Base-by-base conservation (phyloP, 2,113 vertebrate genomes). In the Phylloscopus whistleri region DNA sequence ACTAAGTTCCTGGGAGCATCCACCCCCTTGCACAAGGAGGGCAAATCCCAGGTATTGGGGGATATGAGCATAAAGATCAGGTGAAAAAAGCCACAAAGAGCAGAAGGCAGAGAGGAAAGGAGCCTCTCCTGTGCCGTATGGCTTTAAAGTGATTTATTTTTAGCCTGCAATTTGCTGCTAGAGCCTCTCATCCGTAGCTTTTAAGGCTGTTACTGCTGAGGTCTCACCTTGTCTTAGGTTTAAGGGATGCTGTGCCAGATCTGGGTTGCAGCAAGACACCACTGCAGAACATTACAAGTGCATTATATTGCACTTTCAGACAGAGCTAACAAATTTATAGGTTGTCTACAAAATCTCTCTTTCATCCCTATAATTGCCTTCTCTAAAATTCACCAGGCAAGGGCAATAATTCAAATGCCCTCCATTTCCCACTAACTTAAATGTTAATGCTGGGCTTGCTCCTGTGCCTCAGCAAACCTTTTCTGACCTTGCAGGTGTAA, bases 81-180 rank as follows among this genome's bases (percentile, higher is more conserved):
- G 3, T 28, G n/a, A 27, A 53, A 86, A 85, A 91, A 82, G 24
- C 19, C 48, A 39, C 0, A 0, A 48, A 37, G 7, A 69, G 74
- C 62, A 74, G 55, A 31, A 46, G 26, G 43, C 8, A 20, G 92
- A 51, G 79, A 81, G 33, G 16, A 43, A 70, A 89, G 58, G 33
- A 64, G 13, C 24, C 11, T 79, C 35, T 91, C n/a, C 58, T 53
- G 31, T 52, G 48, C 41, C 0, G 1, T 67, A 30, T 0, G 2
- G 53, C 66, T 94, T 70, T 89, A 72, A 87, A 75, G 77, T 66
- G 90, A 51, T 75, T 87, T 94, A 55, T 72, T 75, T 78, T 77
- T 53, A 96, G 87, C 77, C 80, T 52, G 64, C 48, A 63, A 41
- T 75, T 87, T 89, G 64, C 81, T 91, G 69, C 66, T 81, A 56